Conservation (phyloP, 2,888 invertebrate species). For the Harpagoxenus sublaevis region DNA sequence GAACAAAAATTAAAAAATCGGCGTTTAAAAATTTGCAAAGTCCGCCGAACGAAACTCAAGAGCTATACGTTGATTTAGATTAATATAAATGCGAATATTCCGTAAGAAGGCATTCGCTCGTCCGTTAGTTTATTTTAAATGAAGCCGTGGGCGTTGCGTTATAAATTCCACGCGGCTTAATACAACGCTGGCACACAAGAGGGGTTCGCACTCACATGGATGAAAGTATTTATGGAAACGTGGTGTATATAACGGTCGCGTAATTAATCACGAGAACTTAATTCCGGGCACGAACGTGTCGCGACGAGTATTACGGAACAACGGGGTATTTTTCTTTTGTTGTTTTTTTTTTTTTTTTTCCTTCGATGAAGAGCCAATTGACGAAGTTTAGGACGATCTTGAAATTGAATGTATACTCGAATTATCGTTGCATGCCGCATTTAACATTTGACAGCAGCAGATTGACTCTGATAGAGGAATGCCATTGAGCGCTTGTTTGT, state of each 20-base stretch:
- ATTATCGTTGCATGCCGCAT: not conserved
- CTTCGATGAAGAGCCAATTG: not conserved
- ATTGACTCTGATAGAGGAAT: conserved; percentile 36
- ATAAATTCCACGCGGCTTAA: conserved; percentile 56
- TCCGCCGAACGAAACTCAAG: not conserved
- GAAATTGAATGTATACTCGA: not conserved
- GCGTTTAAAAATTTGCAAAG: not conserved
- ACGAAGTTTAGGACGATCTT: conserved; percentile 2
- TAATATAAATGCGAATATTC: conserved; percentile 39
- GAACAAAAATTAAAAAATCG: not conserved
- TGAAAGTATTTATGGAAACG: conserved; percentile 57
- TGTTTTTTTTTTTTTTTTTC: not conserved
- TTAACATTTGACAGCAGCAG: conserved; percentile 2
- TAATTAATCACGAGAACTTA: conserved; percentile 52
- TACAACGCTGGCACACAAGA: conserved; percentile 47
- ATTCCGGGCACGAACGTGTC: conserved; percentile 29
- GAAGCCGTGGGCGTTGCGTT: conserved; percentile 51
- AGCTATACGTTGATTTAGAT: conserved; percentile 7
- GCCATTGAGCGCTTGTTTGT: not conserved
- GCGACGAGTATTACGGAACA: not conserved
- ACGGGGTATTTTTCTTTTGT: not conserved
- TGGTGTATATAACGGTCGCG: conserved; percentile 24
- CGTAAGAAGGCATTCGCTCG: conserved; percentile 38
- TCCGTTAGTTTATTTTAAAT: conserved; percentile 55
- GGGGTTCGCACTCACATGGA: conserved; percentile 54